These are phyloP conservation scores for Crax fasciolata DNA, from an alignment of 2,797 vertebrate species.

Conservation along the genomic window DNA sequence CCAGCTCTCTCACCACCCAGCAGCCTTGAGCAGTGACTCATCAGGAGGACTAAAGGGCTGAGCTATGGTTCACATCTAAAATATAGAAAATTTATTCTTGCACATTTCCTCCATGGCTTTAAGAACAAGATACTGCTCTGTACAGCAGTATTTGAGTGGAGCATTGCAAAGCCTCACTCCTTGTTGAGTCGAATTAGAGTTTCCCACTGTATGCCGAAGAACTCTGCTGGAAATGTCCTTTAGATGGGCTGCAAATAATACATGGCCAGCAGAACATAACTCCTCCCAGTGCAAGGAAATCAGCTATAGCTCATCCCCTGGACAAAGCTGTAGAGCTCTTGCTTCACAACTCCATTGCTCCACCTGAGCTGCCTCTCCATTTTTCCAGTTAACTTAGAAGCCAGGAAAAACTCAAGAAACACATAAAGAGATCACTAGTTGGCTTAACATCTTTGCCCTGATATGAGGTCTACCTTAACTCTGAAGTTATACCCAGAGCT, in stretches of 20 bases:
- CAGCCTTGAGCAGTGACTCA: neutral
- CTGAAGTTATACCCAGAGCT: neutral
- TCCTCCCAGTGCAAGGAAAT: neutral
- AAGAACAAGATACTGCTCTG: neutral
- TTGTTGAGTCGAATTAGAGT: neutral
- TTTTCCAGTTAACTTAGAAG: neutral
- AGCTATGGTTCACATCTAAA: neutral
- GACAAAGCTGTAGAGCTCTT: neutral
- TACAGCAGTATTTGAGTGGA: neutral
- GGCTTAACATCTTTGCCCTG: neutral
- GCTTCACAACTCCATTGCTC: neutral
- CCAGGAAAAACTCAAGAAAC: neutral
- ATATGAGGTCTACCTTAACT: neutral
- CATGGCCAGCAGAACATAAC: neutral
- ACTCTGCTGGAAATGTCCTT: neutral
- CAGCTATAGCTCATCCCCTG: neutral
- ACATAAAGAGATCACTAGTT: neutral
- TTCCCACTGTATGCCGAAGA: neutral
- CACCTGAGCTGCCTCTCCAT: neutral
- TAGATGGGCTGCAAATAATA: neutral
- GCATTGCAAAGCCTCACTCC: neutral
- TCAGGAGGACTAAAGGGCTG: neutral
- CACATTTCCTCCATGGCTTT: neutral
- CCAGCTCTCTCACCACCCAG: neutral
- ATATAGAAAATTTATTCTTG: neutral